Base-by-base conservation (phyloP, 2,888 invertebrate genomes). In the Nymphalis polychloros region DNA sequence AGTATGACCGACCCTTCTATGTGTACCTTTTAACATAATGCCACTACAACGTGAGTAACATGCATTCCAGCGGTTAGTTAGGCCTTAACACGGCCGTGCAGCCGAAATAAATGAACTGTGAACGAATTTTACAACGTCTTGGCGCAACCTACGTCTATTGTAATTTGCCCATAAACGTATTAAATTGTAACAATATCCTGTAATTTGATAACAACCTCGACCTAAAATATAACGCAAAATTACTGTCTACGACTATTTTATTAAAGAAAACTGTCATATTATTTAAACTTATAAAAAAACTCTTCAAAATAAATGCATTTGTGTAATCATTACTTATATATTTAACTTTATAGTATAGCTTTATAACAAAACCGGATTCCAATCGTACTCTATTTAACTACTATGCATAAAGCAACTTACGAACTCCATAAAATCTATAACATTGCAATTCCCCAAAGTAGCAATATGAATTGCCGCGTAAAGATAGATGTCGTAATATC, bases 91-190 rank as follows among this genome's bases (percentile, higher is more conserved):
- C 66, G 55, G 13, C 17, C 65, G 67, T 70, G 66, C 73, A 73
- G 75, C 68, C 75, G 80, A 86, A 87, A 81, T 79, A 81, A 87
- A 86, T 88, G 86, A 83, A 86, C 84, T 87, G 85, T 85, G 79
- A 88, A 87, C 53, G 53, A 27, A 27, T 79, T 77, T 73, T 64
- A 55, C 69, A 53, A 62, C 63, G 68, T 55, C 47, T 65, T 50
- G n/a, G 17, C 59, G 55, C 60, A 64, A 69, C 41, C 49, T 48
- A 55, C 66, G 17, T 19, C 27, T 27, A 41, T 67, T 49, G 55
- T 62, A 49, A 53, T 50, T 23, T 57, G 57, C 8, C 41, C 50
- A 41, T 50, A 63, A 52, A 35, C 23, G 19, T 57, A 57, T 35
- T 57, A 41, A 41, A 10, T 13, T 63, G 19, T 50, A 19, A 31